Evolutionary conservation across 2,888 invertebrate genomes (phyloP).

Genomic region (Cosmia trapezina): DNA sequence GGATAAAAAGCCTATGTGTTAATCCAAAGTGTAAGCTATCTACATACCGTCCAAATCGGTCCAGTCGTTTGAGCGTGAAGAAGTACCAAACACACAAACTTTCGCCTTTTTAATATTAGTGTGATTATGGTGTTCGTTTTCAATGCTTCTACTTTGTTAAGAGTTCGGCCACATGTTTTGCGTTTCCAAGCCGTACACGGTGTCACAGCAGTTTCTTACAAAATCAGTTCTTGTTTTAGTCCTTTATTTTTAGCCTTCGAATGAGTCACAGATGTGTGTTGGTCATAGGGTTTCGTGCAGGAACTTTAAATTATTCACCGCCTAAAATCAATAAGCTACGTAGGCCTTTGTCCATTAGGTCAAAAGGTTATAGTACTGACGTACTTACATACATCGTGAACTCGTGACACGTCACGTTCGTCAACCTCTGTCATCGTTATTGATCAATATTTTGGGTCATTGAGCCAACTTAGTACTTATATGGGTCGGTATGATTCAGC

Average conservation of each 20-base stretch:
- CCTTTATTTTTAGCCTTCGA: conserved; percentile 28
- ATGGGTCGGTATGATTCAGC: no score
- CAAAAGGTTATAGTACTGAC: conserved; percentile 41
- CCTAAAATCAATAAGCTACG: conserved; percentile 36
- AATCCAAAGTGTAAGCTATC: no score
- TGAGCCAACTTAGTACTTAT: background rate
- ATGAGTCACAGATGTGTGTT: conserved; percentile 34
- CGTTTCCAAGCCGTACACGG: background rate
- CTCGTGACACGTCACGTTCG: conserved; percentile 13
- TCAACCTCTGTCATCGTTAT: conserved; percentile 18
- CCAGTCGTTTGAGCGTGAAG: no score
- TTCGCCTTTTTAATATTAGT: no score
- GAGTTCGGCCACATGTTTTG: conserved; percentile 20
- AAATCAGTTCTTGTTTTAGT: conserved; percentile 1
- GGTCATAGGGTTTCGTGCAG: conserved; percentile 18
- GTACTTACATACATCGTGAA: background rate
- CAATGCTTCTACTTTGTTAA: background rate
- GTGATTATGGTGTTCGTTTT: background rate
- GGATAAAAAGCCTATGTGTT: no score
- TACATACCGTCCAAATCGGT: no score
- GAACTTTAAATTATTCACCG: conserved; percentile 29
- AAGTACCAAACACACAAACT: no score
- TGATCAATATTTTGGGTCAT: background rate
- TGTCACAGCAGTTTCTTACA: conserved; percentile 10
- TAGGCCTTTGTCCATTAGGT: conserved; percentile 26